Evolutionary conservation across 2,113 vertebrate genomes (phyloP), one percentile per base, ranked within the genome.

Genomic region (Cyphomyrus plagiostoma): DNA sequence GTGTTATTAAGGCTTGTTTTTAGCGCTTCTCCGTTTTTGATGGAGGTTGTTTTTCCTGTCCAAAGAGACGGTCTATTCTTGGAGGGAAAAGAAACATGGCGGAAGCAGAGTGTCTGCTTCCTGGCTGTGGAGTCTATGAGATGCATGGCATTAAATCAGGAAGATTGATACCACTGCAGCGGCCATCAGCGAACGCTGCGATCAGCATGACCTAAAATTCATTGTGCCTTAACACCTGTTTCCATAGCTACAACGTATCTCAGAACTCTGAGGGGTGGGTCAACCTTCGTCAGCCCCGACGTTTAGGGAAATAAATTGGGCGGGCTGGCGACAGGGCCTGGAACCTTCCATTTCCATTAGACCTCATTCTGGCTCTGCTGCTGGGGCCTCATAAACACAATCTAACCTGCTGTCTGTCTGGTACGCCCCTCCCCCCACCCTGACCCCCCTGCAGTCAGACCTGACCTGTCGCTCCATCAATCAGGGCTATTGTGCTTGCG

Each of bases 201-300:
- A 96, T 93, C 94, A 91, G 91, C 92, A 93, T 94, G 95, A 96
- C 95, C 96, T 96, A 94, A 95, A 96, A 96, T 96, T 95, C 95
- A 93, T 94, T 93, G 94, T 92, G 95, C 93, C 95, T 95, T 96
- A 96, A 96, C 96, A 96, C 95, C 94, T 96, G 96, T 97, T 97
- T 96, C 97, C 96, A 96, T 97, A 96, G 96, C 93, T 96, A 97
- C 96, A 92, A 93, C 91, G 95, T 95, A 95, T 96, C 95, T 94
- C 94, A 96, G 95, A 96, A 93, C 96, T 96, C 93, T 93, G 94
- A 96, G 94, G 95, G 95, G 93, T 94, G 92, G 95, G 90, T 85
- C 93, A 94, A 94, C 93, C 93, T 95, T 94, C 95, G 92, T 94
- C 94, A 96, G 95, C 89, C 89, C 92, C 96, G 94, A 96, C 95